A percentile compares a stretch with the other conserved stretches of the same genome.
Evolutionary conservation across 2,888 invertebrate species (phyloP).

Genomic region (Antheraea assamensis): DNA sequence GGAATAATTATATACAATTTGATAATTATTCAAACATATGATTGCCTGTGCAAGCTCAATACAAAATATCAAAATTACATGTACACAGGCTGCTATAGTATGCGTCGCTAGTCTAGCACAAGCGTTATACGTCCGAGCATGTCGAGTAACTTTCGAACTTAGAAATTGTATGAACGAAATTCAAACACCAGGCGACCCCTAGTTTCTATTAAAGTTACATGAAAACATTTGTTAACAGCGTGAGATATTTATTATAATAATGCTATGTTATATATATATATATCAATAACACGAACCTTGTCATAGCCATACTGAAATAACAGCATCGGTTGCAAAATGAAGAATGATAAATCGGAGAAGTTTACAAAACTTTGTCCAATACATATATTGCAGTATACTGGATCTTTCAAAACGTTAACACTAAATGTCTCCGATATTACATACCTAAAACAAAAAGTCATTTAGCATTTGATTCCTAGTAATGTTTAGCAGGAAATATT

Average conservation of each 20-base stretch:
- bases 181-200: neutral
- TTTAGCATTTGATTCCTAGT: neutral
- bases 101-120: too few species aligned
- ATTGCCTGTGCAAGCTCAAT: too few species aligned
- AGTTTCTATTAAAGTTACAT: neutral
- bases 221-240: slow-evolving; percentile 13
- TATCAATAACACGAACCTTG: slow-evolving; percentile 48
- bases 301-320: slow-evolving; percentile 81
- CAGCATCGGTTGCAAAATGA: slow-evolving; percentile 84
- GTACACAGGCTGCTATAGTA: too few species aligned
- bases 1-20: too few species aligned
- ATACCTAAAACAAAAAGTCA: slow-evolving; percentile 36
- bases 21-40: too few species aligned
- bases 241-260: slow-evolving; percentile 13
- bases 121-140: too few species aligned
- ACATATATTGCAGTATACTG: slow-evolving; percentile 81
- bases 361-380: slow-evolving; percentile 83
- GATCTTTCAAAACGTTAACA: slow-evolving; percentile 75
- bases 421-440: slow-evolving; percentile 65
- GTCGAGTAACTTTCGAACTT: too few species aligned
- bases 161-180: too few species aligned
- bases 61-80: too few species aligned
- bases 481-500: too few species aligned
- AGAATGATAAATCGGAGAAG: slow-evolving; percentile 84
- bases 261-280: too few species aligned